Evolutionary conservation across 1,140 invertebrate species (phyloP).

Genomic region (Ceratina calcarata): DNA sequence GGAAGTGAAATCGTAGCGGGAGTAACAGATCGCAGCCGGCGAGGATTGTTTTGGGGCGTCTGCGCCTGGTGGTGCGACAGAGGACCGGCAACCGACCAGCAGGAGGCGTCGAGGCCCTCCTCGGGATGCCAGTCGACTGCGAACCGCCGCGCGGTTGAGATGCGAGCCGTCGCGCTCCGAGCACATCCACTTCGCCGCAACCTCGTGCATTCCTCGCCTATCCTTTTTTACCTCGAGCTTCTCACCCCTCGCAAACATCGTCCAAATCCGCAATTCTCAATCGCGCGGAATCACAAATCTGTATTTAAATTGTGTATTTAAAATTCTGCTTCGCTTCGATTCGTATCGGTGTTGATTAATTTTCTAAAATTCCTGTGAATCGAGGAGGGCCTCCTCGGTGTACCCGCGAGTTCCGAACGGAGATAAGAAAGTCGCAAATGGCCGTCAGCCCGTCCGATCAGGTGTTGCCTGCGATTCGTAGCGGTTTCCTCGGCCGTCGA

Average conservation of each 20-base stretch:
- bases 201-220: conserved; percentile 44
- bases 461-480: conserved; percentile 1
- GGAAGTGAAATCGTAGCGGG: background rate
- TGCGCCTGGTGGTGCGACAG: conserved; percentile 68
- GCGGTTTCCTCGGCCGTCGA: conserved; percentile 17
- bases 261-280: conserved; percentile 1
- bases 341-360: no score
- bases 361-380: no score
- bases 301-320: no score
- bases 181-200: conserved; percentile 23
- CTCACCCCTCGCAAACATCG: background rate
- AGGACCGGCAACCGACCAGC: conserved; percentile 67
- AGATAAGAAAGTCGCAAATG: conserved; percentile 38
- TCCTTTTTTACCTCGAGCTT: background rate
- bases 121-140: conserved; percentile 75
- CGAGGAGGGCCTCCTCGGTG: conserved; percentile 47
- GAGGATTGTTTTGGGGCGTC: conserved; percentile 73
- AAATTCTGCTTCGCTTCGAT: no score
- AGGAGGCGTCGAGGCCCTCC: conserved; percentile 70
- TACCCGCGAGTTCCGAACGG: background rate
- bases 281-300: conserved; percentile 43
- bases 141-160: conserved; percentile 78
- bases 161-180: conserved; percentile 55
- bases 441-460: conserved; percentile 55
- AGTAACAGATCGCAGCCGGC: conserved; percentile 18